Evolutionary conservation across 2,888 invertebrate species (phyloP), one percentile per base, ranked within the genome.

Genomic region (Drosophila paracracens): DNA sequence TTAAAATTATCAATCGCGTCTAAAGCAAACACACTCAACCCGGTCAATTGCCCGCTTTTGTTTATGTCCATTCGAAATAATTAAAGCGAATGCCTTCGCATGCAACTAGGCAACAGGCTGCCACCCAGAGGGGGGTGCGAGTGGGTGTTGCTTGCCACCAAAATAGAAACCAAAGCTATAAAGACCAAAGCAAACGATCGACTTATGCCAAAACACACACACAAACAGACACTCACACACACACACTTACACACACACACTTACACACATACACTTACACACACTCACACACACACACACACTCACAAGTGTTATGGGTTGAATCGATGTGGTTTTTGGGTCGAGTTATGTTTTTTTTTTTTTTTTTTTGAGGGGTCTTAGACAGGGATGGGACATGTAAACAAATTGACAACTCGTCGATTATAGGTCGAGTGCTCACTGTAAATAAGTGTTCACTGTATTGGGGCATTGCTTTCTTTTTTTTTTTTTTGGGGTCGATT

Each of bases 21-120:
- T 25, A 57, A 70, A 53, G 52, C 66, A 70, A 63, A 67, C 66
- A 70, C 65, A 58, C 66, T 66, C 48, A 65, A 54, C n/a, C 57
- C 61, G 69, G 64, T 70, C 66, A 70, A 76, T 81, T 68, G 76
- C 46, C 54, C 36, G 81, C 59, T 53, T 62, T 82, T 81, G 81
- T 81, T 81, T 82, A 82, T 82, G 76, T 54, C 57, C 79, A 79
- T 79, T 82, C 76, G 46, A 71, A 76, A 76, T 76, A 76, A 82
- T 82, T 82, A 82, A 81, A 79, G 64, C 67, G 76, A 57, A 76
- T 76, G 64, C 76, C 63, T 70, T 63, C 21, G 56, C 77, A 43
- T 63, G 53, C 65, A 52, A 21, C 43, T n/a, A 18, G 5, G n/a
- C 31, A 25, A 16, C 18, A 2, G 51, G 2, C 43, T 43, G 21